Evolutionary conservation across 2,888 invertebrate genomes (phyloP), one percentile per base, ranked within the genome.

Genomic region (Callyntrura guangdongensis): DNA sequence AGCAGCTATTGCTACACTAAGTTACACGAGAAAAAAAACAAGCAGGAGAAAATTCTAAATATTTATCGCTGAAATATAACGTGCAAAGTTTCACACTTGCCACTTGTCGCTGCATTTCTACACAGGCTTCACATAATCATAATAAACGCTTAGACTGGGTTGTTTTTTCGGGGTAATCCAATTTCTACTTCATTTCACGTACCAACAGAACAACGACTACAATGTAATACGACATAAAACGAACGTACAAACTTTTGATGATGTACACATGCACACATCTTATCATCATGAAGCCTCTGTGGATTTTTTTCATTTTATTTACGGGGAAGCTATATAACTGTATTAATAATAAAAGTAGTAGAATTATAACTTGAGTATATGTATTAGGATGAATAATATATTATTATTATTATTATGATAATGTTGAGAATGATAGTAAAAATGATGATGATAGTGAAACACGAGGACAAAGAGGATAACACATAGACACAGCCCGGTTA

Each of bases 401-500:
- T n/a, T 36, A 36, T 2, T 36, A 36, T 36, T 36, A 36, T 36
- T 36, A 36, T 36, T 49, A 59, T 82, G 53, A 59, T 82, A 45
- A 36, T 82, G 59, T 59, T 61, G 45, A 82, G 61, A 49, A 45
- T 17, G 61, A 36, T 82, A 36, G 81, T 61, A 45, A 82, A 82
- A 49, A 45, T 17, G 64, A 22, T 27, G 74, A 74, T 53, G 53
- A 59, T 49, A 53, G n/a, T 82, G 81, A 82, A 82, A 82, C 36
- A 59, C 61, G 81, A 81, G 56, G 79, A 74, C 49, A 11, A 72
- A 47, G 74, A 74, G 77, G 77, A 82, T 25, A 72, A 45, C 72
- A 77, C 25, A 77, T n/a, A 82, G 56, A 61, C 47, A 82, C 5
- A 82, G 61, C 61, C 59, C 61, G 45, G 27, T 20, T 45, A 45